phyloP scores from a whole-genome alignment of 2,113 vertebrate genomes.

The Rattus norvegicus region GRCr8 NC_086024.1:78239501-78240000 shows the following conservation, averaged over 20 bases:
- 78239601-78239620: neutral
- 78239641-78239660: slow-evolving; percentile 6
- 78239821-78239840: neutral
- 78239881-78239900: neutral
- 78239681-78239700: neutral
- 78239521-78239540: too few species aligned
- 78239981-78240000: neutral
- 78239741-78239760: neutral
- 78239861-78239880: neutral
- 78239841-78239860: neutral
- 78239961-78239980: neutral
- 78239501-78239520: neutral
- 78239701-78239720: neutral
- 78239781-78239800: slow-evolving; percentile 33
- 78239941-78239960: neutral
- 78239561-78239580: too few species aligned
- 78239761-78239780: neutral
- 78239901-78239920: neutral
- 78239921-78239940: slow-evolving; percentile 7
- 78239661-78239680: neutral
- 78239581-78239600: neutral
- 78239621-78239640: neutral
- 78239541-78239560: neutral
- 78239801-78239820: slow-evolving; percentile 6
- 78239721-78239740: neutral